phyloP scores from a whole-genome alignment of 2,113 vertebrate genomes.

The Leptosomus discolor region DNA sequence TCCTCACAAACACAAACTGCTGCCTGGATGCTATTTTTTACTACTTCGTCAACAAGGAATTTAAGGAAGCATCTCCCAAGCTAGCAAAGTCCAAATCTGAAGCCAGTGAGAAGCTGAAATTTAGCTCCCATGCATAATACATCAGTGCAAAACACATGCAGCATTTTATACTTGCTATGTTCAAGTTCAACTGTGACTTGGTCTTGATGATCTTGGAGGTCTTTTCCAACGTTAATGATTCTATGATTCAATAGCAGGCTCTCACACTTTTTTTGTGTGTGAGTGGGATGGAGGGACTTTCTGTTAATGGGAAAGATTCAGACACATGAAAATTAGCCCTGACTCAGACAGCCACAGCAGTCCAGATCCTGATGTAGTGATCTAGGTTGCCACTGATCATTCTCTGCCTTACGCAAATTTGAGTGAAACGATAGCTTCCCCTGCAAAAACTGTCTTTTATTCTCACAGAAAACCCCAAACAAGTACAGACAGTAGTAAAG shows the following conservation, averaged over 20 bases:
- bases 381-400: neutral
- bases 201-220: too few species aligned
- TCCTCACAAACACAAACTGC: slow-evolving; percentile 62
- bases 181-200: neutral
- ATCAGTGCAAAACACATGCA: neutral
- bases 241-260: neutral
- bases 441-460: neutral
- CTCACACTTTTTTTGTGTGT: neutral
- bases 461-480: neutral
- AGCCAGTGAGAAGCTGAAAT: neutral
- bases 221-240: too few species aligned
- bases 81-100: neutral
- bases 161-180: neutral
- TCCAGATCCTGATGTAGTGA: neutral
- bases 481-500: neutral
- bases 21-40: slow-evolving; percentile 68
- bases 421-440: neutral
- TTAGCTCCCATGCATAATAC: rapidly evolving
- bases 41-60: slow-evolving; percentile 67
- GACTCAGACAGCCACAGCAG: neutral
- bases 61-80: slow-evolving; percentile 41
- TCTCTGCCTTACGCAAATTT: neutral
- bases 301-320: neutral
- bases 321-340: neutral
- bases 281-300: neutral